A percentile compares a stretch with the other conserved stretches of the same genome.
phyloP scores from a whole-genome alignment of 2,113 vertebrate genomes.

The Marcusenius ussheri region DNA sequence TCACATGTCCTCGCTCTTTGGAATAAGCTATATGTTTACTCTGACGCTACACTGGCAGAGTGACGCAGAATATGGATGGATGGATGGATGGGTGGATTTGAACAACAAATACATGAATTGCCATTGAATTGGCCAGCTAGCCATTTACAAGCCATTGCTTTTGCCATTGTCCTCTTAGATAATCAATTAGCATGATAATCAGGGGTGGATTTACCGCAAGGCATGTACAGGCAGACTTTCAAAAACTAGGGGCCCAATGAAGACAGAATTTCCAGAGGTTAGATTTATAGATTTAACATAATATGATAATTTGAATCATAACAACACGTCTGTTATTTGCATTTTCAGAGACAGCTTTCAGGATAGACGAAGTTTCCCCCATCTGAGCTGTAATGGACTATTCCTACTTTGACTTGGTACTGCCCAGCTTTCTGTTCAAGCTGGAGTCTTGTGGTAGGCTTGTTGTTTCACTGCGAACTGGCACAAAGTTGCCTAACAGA shows the following conservation, averaged over 20 bases:
- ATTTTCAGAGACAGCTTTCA: not conserved
- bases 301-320: not conserved
- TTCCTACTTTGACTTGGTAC: not conserved
- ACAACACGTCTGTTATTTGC: not conserved
- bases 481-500: not conserved
- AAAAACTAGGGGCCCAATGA: not conserved
- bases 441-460: not conserved
- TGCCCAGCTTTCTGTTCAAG: not conserved
- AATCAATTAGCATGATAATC: not conserved
- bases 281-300: not conserved
- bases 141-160: not conserved
- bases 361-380: not conserved
- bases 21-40: not conserved
- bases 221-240: not conserved
- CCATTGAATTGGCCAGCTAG: not conserved
- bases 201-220: not conserved
- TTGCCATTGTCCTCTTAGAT: not conserved
- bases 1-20: not conserved
- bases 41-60: not conserved
- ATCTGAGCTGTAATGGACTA: not conserved
- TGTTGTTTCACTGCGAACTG: not conserved
- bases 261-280: not conserved
- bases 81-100: not conserved
- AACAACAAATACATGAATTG: not conserved
- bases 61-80: not conserved